A percentile compares a stretch with the other conserved stretches of the same genome.
These are phyloP conservation scores for Periplaneta americana DNA, from an alignment of 1,140 invertebrate genomes.

Conservation along the genomic window DNA sequence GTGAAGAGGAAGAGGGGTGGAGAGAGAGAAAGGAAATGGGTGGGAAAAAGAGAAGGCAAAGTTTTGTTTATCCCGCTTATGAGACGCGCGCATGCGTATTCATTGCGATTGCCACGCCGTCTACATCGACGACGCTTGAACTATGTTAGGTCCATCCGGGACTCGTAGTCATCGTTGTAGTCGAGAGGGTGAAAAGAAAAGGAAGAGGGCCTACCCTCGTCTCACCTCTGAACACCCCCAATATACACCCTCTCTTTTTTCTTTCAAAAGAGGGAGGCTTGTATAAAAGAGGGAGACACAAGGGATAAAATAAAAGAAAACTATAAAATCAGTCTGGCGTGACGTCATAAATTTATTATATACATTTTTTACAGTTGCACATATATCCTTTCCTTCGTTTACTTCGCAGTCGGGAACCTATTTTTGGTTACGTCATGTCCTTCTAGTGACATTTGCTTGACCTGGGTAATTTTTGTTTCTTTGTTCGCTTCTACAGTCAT, in stretches of 20 bases:
- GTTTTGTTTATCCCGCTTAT: neutral
- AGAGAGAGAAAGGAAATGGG: conserved; percentile 6
- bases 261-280: neutral
- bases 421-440: neutral
- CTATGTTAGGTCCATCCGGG: neutral
- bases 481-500: no score
- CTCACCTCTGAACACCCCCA: neutral
- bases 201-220: neutral
- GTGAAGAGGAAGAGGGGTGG: conserved; percentile 6
- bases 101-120: neutral
- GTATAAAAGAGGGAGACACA: neutral
- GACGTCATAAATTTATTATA: conserved; percentile 9
- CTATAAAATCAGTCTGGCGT: conserved; percentile 11
- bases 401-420: neutral
- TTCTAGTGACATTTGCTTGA: neutral
- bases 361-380: neutral
- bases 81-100: neutral
- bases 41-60: neutral
- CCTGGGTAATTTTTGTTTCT: no score
- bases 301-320: neutral
- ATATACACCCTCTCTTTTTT: neutral
- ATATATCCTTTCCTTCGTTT: neutral
- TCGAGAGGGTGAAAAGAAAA: neutral
- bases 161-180: neutral
- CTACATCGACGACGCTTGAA: neutral